phyloP scores from a whole-genome alignment of 2,113 vertebrate species.

The Hassar affinis region DNA sequence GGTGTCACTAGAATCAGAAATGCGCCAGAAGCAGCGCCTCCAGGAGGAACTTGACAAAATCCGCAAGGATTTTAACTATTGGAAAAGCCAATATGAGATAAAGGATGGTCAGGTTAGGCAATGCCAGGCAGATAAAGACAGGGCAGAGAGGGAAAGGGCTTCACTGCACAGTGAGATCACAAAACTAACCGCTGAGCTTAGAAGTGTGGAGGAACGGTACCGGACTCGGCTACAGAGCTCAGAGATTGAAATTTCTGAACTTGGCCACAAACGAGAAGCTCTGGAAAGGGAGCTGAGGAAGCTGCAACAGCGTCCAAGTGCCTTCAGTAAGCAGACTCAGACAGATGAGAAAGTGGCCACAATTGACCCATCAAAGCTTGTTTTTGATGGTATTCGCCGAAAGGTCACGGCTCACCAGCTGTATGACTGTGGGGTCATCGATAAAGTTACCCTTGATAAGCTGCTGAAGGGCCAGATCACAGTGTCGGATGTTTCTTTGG shows the following conservation, averaged over 20 bases:
- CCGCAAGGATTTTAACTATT: slow-evolving; percentile 84
- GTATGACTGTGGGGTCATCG: slow-evolving; percentile 87
- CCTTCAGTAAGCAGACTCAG: slow-evolving; percentile 77
- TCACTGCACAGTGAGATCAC: slow-evolving; percentile 82
- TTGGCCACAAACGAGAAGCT: slow-evolving; percentile 73
- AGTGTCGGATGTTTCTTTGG: slow-evolving; percentile 80
- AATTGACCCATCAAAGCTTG: slow-evolving; percentile 84
- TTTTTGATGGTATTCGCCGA: slow-evolving; percentile 85
- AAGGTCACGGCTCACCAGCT: slow-evolving; percentile 92
- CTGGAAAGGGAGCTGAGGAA: slow-evolving; percentile 84
- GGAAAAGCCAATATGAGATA: slow-evolving; percentile 87
- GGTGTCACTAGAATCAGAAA: slow-evolving; percentile 82
- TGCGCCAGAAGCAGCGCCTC: slow-evolving; percentile 84
- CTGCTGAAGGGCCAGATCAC: slow-evolving; percentile 85
- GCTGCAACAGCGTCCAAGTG: slow-evolving; percentile 76
- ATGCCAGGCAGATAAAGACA: slow-evolving; percentile 80
- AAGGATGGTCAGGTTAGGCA: slow-evolving; percentile 83
- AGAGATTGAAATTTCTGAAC: slow-evolving; percentile 77
- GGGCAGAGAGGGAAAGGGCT: slow-evolving; percentile 81
- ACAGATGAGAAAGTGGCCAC: slow-evolving; percentile 78
- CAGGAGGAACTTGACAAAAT: slow-evolving; percentile 86
- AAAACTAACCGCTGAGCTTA: slow-evolving; percentile 83
- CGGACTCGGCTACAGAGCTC: slow-evolving; percentile 77
- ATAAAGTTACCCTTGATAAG: slow-evolving; percentile 81
- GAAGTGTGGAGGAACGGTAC: slow-evolving; percentile 83